A percentile compares a stretch with the other conserved stretches of the same genome.
Evolutionary conservation across 2,888 invertebrate species (phyloP).

Genomic region (Tiliacea citrago): DNA sequence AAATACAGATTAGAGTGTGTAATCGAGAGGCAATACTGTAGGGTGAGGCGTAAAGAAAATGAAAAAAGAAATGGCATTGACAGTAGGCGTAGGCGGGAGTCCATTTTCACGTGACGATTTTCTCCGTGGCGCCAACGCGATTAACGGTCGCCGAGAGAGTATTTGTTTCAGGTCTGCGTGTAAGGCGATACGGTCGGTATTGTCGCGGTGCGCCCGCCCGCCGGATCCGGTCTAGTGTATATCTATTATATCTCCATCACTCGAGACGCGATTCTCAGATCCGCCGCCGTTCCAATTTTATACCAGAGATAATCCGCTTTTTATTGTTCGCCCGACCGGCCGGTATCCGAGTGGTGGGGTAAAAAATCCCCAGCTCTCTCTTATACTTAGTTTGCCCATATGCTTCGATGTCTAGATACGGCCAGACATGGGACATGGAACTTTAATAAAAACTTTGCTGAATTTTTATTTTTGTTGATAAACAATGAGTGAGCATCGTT

Average conservation of each 20-base stretch:
- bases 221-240: conserved; percentile 87
- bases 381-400: conserved; percentile 64
- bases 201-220: conserved; percentile 84
- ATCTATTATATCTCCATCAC: conserved; percentile 86
- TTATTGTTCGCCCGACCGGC: conserved; percentile 77
- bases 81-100: conserved; percentile 67
- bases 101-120: conserved; percentile 85
- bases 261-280: conserved; percentile 82
- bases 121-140: conserved; percentile 85
- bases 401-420: conserved; percentile 63
- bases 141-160: conserved; percentile 85
- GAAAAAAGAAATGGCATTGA: conserved; percentile 31
- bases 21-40: conserved; percentile 51
- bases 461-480: conserved; percentile 56
- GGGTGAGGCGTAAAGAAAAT: conserved; percentile 47
- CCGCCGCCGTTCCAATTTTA: conserved; percentile 84
- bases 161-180: conserved; percentile 86
- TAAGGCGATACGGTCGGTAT: conserved; percentile 87
- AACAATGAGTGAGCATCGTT: conserved; percentile 54
- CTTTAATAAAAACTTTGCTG: conserved; percentile 48
- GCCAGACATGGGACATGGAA: conserved; percentile 57
- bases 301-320: conserved; percentile 84
- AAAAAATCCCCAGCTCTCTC: conserved; percentile 73
- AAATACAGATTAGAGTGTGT: conserved; percentile 53
- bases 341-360: conserved; percentile 57